Evolutionary conservation across 2,888 invertebrate species (phyloP).

Genomic region (Trachelus iudaicus): DNA sequence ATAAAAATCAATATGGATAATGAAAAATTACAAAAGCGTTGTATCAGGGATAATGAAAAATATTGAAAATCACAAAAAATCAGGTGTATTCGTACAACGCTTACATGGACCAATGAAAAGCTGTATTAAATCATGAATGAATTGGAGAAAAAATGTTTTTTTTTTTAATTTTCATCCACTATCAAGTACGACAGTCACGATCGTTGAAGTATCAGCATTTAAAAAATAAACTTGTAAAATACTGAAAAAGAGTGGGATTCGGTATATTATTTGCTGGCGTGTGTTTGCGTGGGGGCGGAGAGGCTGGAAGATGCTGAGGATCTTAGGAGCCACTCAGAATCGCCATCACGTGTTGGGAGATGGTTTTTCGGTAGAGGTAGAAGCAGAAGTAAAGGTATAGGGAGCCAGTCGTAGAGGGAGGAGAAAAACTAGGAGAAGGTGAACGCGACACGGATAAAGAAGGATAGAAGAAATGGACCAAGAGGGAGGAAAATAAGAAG

Average conservation of each 20-base stretch:
- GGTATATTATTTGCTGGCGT: not conserved
- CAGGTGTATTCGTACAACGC: not conserved
- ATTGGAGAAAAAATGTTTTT: not conserved
- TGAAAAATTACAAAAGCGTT: not conserved
- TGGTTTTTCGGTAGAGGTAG: constrained; percentile 3
- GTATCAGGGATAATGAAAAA: not conserved
- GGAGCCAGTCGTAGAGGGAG: not conserved
- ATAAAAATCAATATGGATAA: not conserved
- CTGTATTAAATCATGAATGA: not conserved
- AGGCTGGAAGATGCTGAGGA: constrained; percentile 14
- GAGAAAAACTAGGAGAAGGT: constrained; percentile 4
- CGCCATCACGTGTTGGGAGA: constrained; percentile 10
- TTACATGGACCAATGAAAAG: not conserved
- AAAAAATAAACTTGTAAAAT: not conserved
- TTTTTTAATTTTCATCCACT: not conserved
- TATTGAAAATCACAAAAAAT: no score
- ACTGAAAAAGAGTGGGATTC: not conserved
- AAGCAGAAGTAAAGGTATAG: not conserved
- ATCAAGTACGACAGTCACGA: not conserved
- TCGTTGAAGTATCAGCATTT: not conserved
- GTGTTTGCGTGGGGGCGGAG: constrained; percentile 2
- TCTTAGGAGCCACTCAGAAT: constrained; percentile 21
- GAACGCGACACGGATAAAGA: not conserved
- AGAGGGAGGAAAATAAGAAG: not conserved
- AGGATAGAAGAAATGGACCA: constrained; percentile 5